Evolutionary conservation across 2,797 vertebrate genomes (phyloP).

Genomic region (Pampus argenteus): DNA sequence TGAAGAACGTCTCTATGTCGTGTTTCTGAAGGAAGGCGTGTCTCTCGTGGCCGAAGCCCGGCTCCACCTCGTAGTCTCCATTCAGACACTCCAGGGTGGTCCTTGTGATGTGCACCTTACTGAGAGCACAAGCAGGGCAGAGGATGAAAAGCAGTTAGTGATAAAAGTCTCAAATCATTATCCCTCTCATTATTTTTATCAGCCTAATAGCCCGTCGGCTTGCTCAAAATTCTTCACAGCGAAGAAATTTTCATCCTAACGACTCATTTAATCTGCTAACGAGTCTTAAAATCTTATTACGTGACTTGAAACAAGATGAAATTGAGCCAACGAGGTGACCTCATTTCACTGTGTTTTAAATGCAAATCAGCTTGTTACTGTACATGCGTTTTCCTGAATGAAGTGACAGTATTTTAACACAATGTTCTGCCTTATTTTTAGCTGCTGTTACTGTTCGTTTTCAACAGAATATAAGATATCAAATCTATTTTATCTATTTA

Average conservation of each 20-base stretch:
- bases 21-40: slow-evolving; percentile 96
- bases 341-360: slow-evolving; percentile 60
- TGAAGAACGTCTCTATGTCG: slow-evolving; percentile 97
- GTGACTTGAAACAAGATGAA: slow-evolving; percentile 54
- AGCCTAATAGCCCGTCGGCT: slow-evolving; percentile 24
- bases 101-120: slow-evolving; percentile 97
- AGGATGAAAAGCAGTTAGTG: slow-evolving; percentile 42
- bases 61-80: slow-evolving; percentile 98
- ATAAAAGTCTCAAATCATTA: slow-evolving; percentile 53
- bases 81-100: slow-evolving; percentile 96
- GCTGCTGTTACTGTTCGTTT: slow-evolving; percentile 4
- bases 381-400: slow-evolving; percentile 28
- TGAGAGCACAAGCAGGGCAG: slow-evolving; percentile 70
- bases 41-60: slow-evolving; percentile 93
- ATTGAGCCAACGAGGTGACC: slow-evolving; percentile 47
- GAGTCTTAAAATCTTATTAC: slow-evolving; percentile 56
- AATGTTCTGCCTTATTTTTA: slow-evolving; percentile 21
- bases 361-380: slow-evolving; percentile 57
- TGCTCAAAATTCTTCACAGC: slow-evolving; percentile 38
- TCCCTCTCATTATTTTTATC: slow-evolving; percentile 56
- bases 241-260: slow-evolving; percentile 32
- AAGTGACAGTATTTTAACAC: slow-evolving; percentile 39
- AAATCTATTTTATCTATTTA: neutral
- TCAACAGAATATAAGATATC: neutral
- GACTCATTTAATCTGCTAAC: slow-evolving; percentile 57